A percentile compares a stretch with the other conserved stretches of the same genome.
phyloP scores from a whole-genome alignment of 2,797 vertebrate genomes.

The Clarias laeviceps region DNA sequence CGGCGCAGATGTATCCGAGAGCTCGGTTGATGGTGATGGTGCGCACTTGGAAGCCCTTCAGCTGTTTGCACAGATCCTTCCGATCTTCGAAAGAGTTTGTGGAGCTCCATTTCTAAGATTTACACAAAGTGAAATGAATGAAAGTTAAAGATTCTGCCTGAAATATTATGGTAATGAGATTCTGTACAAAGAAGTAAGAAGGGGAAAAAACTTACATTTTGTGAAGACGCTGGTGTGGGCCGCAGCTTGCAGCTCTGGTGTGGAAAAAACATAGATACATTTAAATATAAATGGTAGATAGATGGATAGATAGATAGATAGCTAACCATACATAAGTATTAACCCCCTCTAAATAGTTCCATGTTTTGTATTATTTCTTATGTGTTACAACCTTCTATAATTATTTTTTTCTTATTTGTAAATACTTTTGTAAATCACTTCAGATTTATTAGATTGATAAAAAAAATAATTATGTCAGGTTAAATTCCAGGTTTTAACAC shows the following conservation, averaged over 20 bases:
- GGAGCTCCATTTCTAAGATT: conserved; percentile 34
- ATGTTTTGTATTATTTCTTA: not conserved
- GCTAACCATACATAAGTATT: not conserved
- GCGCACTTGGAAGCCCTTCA: conserved; percentile 80
- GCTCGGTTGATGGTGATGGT: conserved; percentile 81
- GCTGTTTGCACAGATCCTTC: conserved; percentile 72
- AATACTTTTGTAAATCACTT: not conserved
- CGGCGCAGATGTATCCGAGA: conserved; percentile 75
- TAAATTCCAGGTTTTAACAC: not conserved
- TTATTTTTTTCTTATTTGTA: not conserved
- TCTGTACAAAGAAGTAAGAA: not conserved
- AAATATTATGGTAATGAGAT: not conserved
- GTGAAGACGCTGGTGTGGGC: not conserved
- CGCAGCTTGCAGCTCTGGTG: conserved; percentile 20
- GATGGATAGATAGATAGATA: not conserved
- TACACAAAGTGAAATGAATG: not conserved
- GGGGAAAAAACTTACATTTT: not conserved
- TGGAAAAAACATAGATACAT: not conserved
- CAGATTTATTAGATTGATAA: not conserved
- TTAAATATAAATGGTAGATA: not conserved
- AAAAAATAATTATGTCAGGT: not conserved
- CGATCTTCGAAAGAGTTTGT: conserved; percentile 60
- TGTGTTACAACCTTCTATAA: not conserved
- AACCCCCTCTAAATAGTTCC: not conserved
- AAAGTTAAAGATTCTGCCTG: not conserved